Base-by-base conservation (phyloP, 2,797 vertebrate genomes). In the Uromys caudimaculatus region DNA sequence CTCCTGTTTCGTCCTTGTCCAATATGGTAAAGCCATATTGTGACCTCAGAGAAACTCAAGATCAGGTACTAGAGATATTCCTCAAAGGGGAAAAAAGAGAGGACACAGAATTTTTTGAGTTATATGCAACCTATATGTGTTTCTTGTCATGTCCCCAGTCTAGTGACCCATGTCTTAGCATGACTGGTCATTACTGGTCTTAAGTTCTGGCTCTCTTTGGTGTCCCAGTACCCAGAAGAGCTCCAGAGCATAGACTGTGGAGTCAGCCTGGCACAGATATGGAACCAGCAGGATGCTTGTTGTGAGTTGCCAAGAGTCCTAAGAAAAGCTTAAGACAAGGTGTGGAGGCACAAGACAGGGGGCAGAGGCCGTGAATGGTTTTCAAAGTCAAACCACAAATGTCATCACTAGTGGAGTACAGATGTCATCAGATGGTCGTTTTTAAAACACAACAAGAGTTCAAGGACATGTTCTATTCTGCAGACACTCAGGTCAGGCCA, bases 361-460 rank as follows among this genome's bases (percentile, higher is more conserved):
- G 62, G 12, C 62, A 86, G 27, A 79, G 78, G 32, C 64, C 1
- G 4, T 9, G 23, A 79, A 86, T 38, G 75, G 23, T 12, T 54
- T 92, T 79, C 27, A 64, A 84, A n/a, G 67, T 69, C 64, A 92
- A 89, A 81, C 77, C 9, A 35, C 75, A 78, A 91, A 62, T 3
- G n/a, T 58, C 60, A 73, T 38, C 7, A 44, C 81, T 84, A 86
- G 89, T 29, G 29, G 4, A 50, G 2, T 8, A 52, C 75, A 1
- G 6, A 44, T 75, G 12, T 35, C 85, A 47, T 93, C 62, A 95
- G 58, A 91, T 54, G 62, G 21, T 16, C 54, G 6, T 87, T 87
- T 47, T 64, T 38, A 89, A 78, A 58, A 91, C 24, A 91, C 77
- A 95, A 75, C 32, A 32, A 11, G 44, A 87, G 50, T 54, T 91